Evolutionary conservation across 2,888 invertebrate species (phyloP), one percentile per base, ranked within the genome.

Genomic region (Stenoptilia bipunctidactyla): DNA sequence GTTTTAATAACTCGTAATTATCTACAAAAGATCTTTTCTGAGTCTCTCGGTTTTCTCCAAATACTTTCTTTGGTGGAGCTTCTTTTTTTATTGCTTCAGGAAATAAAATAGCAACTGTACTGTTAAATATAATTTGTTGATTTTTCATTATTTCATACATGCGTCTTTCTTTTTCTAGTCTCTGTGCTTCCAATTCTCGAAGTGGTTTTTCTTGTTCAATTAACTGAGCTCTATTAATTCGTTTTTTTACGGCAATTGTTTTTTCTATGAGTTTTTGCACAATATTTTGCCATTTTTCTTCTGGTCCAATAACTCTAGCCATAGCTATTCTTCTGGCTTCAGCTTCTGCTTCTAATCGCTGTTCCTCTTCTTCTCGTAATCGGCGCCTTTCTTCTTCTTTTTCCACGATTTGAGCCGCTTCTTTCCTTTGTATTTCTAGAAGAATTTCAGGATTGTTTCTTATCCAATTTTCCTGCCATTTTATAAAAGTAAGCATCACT

Each of bases 261-360:
- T 84, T 62, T 66, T 89, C 84, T 59, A 92, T 88, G 1, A 90
- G 84, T 47, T 87, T 86, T 37, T 90, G 79, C 55, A 91, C 88
- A 48, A 89, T 86, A 45, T 82, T 82, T 50, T 88, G 86, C 87
- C 89, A 89, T 49, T 87, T 82, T 45, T 86, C 85, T 55, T 84
- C 74, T 38, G 85, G 69, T 14, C 75, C 72, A 42, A 77, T 55
- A 27, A 74, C 61, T 69, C 66, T 68, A 47, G 65, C 43, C 59
- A 67, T 73, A 41, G 72, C 71, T 37, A 63, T 51, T 38, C 83
- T 70, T 46, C 75, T 77, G 27, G 82, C 70, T 63, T 87, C 86
- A 39, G 70, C 77, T 56, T 83, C 76, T 12, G 85, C 73, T 51
- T 86, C 85, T 27, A 77, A 62, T 51, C 69, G 72, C 35, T 79